Percentiles rank a stretch among this genome's conserved stretches.
Conservation (phyloP, 2,113 vertebrate species). For the Miniopterus natalensis region DNA sequence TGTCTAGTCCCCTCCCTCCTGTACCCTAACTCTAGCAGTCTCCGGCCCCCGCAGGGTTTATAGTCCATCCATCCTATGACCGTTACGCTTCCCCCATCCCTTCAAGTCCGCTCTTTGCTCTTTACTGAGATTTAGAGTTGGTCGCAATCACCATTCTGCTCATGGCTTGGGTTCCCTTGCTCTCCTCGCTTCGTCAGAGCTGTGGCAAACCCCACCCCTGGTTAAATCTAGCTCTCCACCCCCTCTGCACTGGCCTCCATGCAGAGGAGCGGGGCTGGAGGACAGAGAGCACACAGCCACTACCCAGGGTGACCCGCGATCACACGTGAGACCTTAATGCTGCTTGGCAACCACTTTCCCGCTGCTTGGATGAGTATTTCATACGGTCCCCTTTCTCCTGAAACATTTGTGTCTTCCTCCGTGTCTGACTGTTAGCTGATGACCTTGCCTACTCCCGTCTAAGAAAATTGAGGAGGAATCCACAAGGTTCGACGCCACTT, state of each 20-base stretch:
- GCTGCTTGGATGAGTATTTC: neutral
- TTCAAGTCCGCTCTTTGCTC: neutral
- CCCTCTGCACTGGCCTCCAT: neutral
- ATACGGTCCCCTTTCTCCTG: neutral
- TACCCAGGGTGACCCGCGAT: neutral
- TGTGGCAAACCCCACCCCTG: neutral
- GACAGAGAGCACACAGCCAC: too few relatives aligned
- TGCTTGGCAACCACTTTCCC: neutral
- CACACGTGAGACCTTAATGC: neutral
- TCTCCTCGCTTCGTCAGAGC: neutral
- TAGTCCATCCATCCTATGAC: rapidly evolving
- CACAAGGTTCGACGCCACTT: neutral
- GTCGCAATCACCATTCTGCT: neutral
- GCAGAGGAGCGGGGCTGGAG: neutral
- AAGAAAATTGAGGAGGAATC: neutral
- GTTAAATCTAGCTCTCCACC: neutral
- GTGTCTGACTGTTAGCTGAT: neutral
- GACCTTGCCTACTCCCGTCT: neutral
- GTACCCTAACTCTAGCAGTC: neutral
- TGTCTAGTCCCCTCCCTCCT: neutral
- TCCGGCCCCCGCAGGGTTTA: neutral
- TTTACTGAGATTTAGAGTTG: neutral
- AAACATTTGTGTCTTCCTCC: neutral
- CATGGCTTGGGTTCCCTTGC: neutral
- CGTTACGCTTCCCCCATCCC: neutral